Conservation (phyloP, 2,797 vertebrate species). For the Cynopterus sphinx region DNA sequence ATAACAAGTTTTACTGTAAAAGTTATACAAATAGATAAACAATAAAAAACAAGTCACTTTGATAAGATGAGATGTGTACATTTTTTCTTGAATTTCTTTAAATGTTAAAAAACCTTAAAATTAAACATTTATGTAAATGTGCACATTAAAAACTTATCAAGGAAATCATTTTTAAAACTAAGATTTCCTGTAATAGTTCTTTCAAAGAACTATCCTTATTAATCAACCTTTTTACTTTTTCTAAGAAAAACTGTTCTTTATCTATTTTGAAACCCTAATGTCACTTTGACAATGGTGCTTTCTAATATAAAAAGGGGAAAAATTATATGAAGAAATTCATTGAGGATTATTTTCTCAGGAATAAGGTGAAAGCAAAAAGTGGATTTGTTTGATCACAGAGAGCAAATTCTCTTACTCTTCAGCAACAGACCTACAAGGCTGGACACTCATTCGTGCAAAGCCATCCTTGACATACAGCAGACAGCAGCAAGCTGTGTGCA, state of each 20-base stretch:
- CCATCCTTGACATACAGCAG: not conserved
- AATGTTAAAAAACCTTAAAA: not conserved
- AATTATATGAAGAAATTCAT: not conserved
- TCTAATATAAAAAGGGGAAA: not conserved
- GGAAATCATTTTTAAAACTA: not conserved
- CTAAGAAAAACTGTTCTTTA: constrained; percentile 15
- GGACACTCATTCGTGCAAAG: not conserved
- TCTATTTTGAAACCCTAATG: not conserved
- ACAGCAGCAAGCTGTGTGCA: not conserved
- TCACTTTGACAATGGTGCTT: not conserved
- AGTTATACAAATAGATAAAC: not conserved
- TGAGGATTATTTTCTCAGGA: not conserved
- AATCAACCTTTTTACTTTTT: not conserved
- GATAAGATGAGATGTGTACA: not conserved
- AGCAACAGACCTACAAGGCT: not conserved
- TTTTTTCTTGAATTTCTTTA: not conserved
- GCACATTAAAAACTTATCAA: not conserved
- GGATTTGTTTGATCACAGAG: not conserved
- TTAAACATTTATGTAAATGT: not conserved
- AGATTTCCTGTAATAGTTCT: not conserved
- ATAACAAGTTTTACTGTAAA: not conserved
- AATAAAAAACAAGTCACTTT: constrained; percentile 48
- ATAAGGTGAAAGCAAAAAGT: not conserved
- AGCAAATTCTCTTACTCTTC: not conserved
- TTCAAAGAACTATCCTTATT: constrained; percentile 11